Percentiles rank a stretch among this genome's conserved stretches.
Evolutionary conservation across 1,140 invertebrate species (phyloP).

Genomic region (Brachionus plicatilis): DNA sequence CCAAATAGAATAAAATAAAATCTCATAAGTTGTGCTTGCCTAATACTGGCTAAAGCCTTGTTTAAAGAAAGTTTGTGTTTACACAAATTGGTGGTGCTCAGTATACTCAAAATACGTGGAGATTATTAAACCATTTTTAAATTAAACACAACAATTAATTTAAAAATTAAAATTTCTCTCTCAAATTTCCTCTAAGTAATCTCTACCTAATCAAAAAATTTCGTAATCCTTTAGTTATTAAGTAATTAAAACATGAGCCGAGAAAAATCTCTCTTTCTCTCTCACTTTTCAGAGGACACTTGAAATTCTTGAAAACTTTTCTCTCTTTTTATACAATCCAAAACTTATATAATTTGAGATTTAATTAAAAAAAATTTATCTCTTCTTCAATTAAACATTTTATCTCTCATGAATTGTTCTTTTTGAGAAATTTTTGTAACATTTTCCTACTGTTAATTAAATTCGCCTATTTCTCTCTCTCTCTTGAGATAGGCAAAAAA

Average conservation of each 20-base stretch:
- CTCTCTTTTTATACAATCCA: neutral
- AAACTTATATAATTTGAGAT: neutral
- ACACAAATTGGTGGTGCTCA: neutral
- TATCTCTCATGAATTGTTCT: neutral
- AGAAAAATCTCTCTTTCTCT: neutral
- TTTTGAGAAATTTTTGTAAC: neutral
- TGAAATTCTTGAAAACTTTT: neutral
- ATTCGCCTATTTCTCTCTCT: neutral
- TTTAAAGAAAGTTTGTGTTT: neutral
- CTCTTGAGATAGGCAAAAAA: neutral
- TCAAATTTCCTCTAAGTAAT: neutral
- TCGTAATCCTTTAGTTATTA: neutral
- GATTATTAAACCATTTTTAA: neutral
- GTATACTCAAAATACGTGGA: neutral
- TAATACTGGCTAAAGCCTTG: neutral
- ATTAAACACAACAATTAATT: neutral
- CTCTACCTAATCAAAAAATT: neutral
- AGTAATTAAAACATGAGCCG: neutral
- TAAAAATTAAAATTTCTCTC: neutral
- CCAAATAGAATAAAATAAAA: neutral
- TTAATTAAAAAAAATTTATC: slow-evolving; percentile 17
- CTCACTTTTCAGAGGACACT: neutral
- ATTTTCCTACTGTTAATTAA: slow-evolving; percentile 1
- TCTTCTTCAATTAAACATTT: neutral
- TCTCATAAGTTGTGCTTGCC: neutral